phyloP scores from a whole-genome alignment of 2,888 invertebrate species.

The Leucoma salicis region DNA sequence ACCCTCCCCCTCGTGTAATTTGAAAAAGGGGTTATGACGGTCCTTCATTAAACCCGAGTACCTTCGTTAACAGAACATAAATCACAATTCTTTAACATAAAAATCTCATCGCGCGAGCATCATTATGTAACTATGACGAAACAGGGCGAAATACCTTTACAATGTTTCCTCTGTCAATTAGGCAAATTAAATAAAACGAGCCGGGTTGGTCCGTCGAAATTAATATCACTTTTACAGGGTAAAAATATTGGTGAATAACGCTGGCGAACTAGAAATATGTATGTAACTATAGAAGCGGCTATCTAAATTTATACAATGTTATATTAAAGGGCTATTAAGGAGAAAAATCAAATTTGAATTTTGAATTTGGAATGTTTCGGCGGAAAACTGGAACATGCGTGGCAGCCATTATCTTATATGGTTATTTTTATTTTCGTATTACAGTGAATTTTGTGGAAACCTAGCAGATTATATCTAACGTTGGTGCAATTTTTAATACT shows the following conservation, averaged over 20 bases:
- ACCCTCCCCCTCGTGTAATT: conserved; percentile 19
- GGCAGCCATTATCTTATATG: conserved; percentile 7
- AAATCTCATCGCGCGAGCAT: conserved; percentile 48
- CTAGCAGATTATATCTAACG: background rate
- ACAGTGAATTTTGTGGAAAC: conserved; percentile 2
- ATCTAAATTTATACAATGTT: conserved; percentile 11
- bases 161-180: conserved; percentile 68
- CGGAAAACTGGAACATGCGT: conserved; percentile 2
- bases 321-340: conserved; percentile 20
- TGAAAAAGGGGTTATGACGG: conserved; percentile 41
- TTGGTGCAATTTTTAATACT: background rate
- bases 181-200: conserved; percentile 68
- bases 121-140: conserved; percentile 53
- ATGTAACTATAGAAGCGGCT: conserved; percentile 36
- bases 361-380: conserved; percentile 20
- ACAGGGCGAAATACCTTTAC: conserved; percentile 39
- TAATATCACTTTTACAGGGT: conserved; percentile 62
- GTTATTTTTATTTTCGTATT: conserved; percentile 5
- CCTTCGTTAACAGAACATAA: conserved; percentile 52
- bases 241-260: conserved; percentile 47
- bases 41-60: conserved; percentile 55
- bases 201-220: conserved; percentile 56
- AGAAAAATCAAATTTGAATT: conserved; percentile 19
- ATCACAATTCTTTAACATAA: conserved; percentile 53
- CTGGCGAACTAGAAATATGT: conserved; percentile 27